A percentile compares a stretch with the other conserved stretches of the same genome.
These are phyloP conservation scores for Slavum lentiscoides DNA, from an alignment of 2,888 invertebrate genomes.

Conservation along the genomic window DNA sequence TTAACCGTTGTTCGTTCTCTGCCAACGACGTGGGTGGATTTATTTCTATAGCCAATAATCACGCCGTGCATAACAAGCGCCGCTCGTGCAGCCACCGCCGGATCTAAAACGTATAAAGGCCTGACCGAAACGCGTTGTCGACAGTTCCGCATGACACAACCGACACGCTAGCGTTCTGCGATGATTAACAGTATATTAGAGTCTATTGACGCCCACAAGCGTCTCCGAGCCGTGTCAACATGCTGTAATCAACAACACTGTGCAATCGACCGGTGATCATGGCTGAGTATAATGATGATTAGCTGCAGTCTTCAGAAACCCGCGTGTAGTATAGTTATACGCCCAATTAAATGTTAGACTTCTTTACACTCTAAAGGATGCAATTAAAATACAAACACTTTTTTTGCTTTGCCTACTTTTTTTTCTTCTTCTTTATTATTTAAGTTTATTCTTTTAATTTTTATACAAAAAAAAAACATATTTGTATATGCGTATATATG, in stretches of 20 bases:
- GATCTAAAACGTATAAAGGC: background rate
- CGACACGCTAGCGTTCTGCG: background rate
- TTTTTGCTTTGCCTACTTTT: background rate
- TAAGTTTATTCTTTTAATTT: too few species aligned
- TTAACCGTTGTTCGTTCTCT: slow-evolving; percentile 1
- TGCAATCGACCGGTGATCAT: background rate
- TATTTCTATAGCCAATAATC: slow-evolving; percentile 12
- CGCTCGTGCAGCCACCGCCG: background rate
- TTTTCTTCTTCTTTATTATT: background rate
- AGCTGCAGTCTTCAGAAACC: background rate
- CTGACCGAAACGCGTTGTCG: background rate
- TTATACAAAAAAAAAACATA: too few species aligned
- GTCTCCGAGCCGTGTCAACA: background rate
- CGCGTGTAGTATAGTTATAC: too few species aligned
- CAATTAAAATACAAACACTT: background rate
- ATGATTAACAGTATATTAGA: slow-evolving; percentile 1
- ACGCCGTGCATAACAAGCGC: background rate
- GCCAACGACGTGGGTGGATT: slow-evolving; percentile 25
- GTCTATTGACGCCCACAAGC: background rate
- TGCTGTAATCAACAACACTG: background rate
- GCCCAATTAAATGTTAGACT: background rate
- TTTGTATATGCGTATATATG: too few species aligned
- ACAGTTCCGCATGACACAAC: background rate
- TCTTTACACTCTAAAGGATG: too few species aligned
- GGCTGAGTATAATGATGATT: background rate